Percentiles rank a stretch among this genome's conserved stretches.
Conservation (phyloP, 2,113 vertebrate genomes). For the Neofelis nebulosa region DNA sequence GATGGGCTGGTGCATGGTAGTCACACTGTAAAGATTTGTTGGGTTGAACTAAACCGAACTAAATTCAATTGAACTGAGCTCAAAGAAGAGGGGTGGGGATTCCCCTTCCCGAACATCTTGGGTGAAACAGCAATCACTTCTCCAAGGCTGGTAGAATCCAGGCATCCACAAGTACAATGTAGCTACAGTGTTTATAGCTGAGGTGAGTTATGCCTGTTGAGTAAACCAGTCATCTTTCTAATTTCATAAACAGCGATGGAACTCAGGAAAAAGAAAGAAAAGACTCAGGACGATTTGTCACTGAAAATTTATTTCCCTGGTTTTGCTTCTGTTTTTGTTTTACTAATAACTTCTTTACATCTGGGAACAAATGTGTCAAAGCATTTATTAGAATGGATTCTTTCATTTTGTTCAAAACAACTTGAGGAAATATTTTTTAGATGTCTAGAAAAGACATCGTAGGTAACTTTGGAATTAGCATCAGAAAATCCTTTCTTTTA, state of each 20-base stretch:
- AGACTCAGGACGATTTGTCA: neutral
- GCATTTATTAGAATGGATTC: neutral
- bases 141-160: neutral
- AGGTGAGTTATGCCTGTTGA: neutral
- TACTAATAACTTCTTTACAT: neutral
- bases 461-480: constrained; percentile 72
- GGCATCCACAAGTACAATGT: accelerated
- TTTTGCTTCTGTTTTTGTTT: neutral
- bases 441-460: constrained; percentile 28
- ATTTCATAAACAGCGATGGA: neutral
- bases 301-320: neutral
- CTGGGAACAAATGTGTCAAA: neutral
- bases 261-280: neutral
- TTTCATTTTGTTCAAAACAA: constrained; percentile 40
- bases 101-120: neutral
- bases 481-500: constrained; percentile 64
- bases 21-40: neutral
- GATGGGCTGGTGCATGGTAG: too few relatives aligned
- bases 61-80: neutral
- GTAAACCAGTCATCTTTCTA: neutral
- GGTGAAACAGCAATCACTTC: neutral
- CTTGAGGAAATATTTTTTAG: neutral
- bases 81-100: neutral
- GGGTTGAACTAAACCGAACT: neutral
- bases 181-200: neutral